Evolutionary conservation across 2,888 invertebrate genomes (phyloP).

Genomic region (Isotomurus palustris): DNA sequence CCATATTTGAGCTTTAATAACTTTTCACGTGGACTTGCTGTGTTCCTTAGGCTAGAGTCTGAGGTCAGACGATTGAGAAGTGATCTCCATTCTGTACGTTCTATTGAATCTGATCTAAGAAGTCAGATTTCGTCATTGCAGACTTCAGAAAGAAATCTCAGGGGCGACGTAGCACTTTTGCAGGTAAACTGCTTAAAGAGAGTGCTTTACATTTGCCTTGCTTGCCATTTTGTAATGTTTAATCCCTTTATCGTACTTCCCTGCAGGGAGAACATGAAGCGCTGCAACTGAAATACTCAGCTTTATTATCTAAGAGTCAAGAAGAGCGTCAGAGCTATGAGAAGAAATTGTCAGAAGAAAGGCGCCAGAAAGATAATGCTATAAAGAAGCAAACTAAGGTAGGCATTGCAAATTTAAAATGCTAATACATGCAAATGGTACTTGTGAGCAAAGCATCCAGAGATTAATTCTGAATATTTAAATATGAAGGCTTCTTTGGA

Average conservation of each 20-base stretch:
- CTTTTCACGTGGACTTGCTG: no score
- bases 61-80: conserved; percentile 45
- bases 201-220: neutral
- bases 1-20: no score
- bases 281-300: conserved; percentile 46
- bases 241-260: neutral
- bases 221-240: neutral
- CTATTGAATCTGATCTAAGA: conserved; percentile 44
- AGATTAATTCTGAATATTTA: neutral
- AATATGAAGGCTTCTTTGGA: conserved; percentile 39
- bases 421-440: no score
- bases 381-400: conserved; percentile 45
- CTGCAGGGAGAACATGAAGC: conserved; percentile 45
- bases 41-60: conserved; percentile 36
- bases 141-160: conserved; percentile 45
- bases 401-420: neutral
- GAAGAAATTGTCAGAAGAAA: conserved; percentile 44
- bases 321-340: conserved; percentile 46
- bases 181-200: conserved; percentile 25
- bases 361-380: conserved; percentile 45
- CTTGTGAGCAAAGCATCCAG: neutral
- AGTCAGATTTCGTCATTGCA: conserved; percentile 44
- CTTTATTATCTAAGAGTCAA: conserved; percentile 45
- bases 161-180: conserved; percentile 43
- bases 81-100: conserved; percentile 44